Base-by-base conservation (phyloP, 2,888 invertebrate species). In the Ophraella communa region DNA sequence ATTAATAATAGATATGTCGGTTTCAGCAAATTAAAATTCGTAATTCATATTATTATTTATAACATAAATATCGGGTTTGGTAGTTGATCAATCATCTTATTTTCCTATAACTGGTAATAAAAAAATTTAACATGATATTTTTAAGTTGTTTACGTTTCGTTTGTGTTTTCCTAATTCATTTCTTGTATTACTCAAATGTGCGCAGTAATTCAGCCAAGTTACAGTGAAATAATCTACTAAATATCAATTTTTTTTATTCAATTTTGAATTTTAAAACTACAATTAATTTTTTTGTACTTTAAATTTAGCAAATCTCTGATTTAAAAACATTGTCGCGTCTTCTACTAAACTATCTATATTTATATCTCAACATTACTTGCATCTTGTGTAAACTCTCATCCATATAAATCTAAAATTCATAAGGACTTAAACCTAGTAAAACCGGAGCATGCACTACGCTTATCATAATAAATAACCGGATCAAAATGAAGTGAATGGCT, bases 381-480 rank as follows among this genome's bases (percentile, higher is more conserved):
- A 62, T 55, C 65, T 49, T 24, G 57, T 23, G 51, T 47, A 61
- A 53, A 62, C 62, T 65, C 62, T 54, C 61, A 66, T 68, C 65
- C 62, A 64, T 62, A 71, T 73, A 71, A 69, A 73, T 73, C 73
- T 69, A 68, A 70, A 64, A 69, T 66, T 67, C 67, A 69, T 71
- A 70, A 59, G 59, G 49, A 60, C 60, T 39, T 24, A 62, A 57
- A 47, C 42, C 65, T 33, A 59, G 57, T 51, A 27, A 47, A 62
- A 62, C 62, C 62, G 59, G 71, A 67, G 58, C 69, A 62, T 70
- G 68, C 65, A 66, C 67, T 62, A 52, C 65, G 67, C 71, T 72
- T 73, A 73, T 73, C 72, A 73, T 70, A 69, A 73, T 75, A 76
- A 76, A 74, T 74, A 76, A 74, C 73, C 59, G 64, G 71, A 70